phyloP scores from a whole-genome alignment of 92 coral and sea anemone species.

The Phenganax stokvisi region DNA sequence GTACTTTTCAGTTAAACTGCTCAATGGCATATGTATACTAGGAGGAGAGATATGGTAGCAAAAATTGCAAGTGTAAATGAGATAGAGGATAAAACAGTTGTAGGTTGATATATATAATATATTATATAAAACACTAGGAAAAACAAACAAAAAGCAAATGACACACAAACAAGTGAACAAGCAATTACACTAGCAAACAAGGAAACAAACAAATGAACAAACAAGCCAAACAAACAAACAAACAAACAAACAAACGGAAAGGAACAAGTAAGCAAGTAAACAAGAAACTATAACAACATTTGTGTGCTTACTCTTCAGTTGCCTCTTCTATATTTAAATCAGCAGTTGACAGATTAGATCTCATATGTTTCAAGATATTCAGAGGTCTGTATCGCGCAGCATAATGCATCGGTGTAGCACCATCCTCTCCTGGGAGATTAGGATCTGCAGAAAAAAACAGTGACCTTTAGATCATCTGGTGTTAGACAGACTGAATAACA shows the following conservation, averaged over 20 bases:
- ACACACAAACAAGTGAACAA: background rate
- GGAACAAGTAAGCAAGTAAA: no score
- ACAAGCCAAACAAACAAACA: background rate
- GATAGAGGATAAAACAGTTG: background rate
- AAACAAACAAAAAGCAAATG: background rate
- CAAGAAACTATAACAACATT: no score
- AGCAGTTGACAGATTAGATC: slow-evolving; percentile 45
- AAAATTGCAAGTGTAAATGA: no score
- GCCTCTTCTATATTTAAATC: slow-evolving; percentile 31
- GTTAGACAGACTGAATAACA: background rate
- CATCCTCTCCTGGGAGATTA: slow-evolving; percentile 65
- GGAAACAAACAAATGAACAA: background rate
- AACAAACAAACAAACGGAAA: no score
- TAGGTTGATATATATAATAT: background rate
- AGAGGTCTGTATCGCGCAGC: slow-evolving; percentile 84
- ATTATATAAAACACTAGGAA: background rate
- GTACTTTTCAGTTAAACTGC: no score
- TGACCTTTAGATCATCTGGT: no score
- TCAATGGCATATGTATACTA: no score
- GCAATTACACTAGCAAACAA: no score
- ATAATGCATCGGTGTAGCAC: slow-evolving; percentile 86
- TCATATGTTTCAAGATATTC: slow-evolving; percentile 26
- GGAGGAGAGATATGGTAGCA: no score
- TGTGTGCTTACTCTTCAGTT: slow-evolving; percentile 23
- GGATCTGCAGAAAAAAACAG: slow-evolving; percentile 8